phyloP scores from a whole-genome alignment of 2,113 vertebrate species.

The Esox niger region DNA sequence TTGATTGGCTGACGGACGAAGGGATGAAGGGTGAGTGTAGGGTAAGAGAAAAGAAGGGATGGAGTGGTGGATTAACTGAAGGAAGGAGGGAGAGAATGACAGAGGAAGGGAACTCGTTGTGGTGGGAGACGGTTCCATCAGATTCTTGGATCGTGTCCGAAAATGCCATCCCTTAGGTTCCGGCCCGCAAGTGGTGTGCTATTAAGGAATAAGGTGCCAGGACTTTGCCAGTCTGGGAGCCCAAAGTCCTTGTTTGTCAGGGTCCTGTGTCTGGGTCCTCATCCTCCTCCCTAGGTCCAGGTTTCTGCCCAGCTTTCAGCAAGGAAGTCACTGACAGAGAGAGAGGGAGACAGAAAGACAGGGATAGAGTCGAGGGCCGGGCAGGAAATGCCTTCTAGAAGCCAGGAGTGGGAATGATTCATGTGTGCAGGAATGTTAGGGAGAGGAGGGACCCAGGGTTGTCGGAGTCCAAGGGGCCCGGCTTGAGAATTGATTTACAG shows the following conservation, averaged over 20 bases:
- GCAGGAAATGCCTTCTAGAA: constrained; percentile 97
- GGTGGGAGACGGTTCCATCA: no score
- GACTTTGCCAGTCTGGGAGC: no score
- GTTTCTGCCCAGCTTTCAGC: constrained; percentile 82
- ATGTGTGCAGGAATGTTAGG: constrained; percentile 86
- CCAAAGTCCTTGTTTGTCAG: constrained; percentile 4
- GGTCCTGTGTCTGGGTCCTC: constrained; percentile 51
- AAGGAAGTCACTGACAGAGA: constrained; percentile 67
- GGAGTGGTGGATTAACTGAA: no score
- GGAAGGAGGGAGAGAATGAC: not conserved
- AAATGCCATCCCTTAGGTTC: no score
- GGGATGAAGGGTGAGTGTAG: no score
- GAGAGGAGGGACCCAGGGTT: constrained; percentile 71
- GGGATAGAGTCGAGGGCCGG: constrained; percentile 73
- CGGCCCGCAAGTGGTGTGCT: no score
- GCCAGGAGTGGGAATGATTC: constrained; percentile 96
- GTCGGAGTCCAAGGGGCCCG: constrained; percentile 84
- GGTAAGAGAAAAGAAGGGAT: no score
- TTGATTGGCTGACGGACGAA: no score
- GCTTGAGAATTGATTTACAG: constrained; percentile 96
- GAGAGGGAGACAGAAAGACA: constrained; percentile 22
- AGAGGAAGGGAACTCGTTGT: no score
- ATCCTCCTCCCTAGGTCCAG: constrained; percentile 75
- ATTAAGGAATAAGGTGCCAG: no score
- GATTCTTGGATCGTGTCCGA: no score